Conservation (phyloP, 2,797 vertebrate genomes). For the Smutsia temminckii region DNA sequence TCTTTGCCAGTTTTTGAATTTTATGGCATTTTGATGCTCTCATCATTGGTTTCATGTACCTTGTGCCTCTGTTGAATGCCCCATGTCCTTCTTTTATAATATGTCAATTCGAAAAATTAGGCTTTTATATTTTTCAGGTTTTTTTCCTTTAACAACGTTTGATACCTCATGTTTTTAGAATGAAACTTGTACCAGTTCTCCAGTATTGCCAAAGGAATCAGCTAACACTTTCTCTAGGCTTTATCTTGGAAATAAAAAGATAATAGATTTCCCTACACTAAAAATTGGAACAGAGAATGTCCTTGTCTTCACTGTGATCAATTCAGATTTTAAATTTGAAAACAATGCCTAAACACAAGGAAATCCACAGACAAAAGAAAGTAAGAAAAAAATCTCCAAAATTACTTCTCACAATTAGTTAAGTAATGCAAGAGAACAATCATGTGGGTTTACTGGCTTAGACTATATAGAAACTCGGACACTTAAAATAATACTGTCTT, state of each 20-base stretch:
- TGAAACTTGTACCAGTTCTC: background rate
- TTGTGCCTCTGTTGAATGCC: background rate
- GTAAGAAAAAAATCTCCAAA: background rate
- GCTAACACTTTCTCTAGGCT: slow-evolving; percentile 46
- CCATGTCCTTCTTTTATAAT: background rate
- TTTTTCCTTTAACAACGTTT: background rate
- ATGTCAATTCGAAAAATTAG: background rate
- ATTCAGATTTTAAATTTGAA: slow-evolving; percentile 30
- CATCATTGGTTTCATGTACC: background rate
- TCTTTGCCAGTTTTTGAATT: background rate
- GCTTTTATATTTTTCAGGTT: background rate
- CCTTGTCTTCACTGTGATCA: background rate
- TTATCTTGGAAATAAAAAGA: slow-evolving; percentile 29
- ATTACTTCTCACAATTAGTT: background rate
- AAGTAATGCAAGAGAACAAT: background rate
- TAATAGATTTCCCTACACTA: background rate
- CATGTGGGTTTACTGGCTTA: background rate
- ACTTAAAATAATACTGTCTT: background rate
- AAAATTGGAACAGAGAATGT: background rate
- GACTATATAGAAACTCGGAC: background rate
- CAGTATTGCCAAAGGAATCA: slow-evolving; percentile 43
- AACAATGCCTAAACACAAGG: background rate
- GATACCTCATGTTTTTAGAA: background rate
- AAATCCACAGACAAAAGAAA: background rate
- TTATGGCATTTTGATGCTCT: slow-evolving; percentile 14